A percentile compares a stretch with the other conserved stretches of the same genome.
Conservation (phyloP, 1,140 invertebrate genomes). For the Bathynomus jamesi region DNA sequence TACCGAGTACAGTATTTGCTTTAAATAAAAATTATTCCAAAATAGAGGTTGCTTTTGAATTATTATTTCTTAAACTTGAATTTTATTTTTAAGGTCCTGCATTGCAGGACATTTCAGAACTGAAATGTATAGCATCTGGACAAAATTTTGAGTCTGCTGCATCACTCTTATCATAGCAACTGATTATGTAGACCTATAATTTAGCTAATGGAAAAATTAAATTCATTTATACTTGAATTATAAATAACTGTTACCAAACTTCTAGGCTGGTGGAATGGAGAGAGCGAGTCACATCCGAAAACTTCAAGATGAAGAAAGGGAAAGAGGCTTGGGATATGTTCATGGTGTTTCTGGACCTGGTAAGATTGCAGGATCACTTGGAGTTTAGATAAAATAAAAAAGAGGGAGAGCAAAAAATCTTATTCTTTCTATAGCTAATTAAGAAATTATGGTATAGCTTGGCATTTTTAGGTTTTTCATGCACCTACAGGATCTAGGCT, state of each 20-base stretch:
- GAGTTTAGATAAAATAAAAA: constrained; percentile 1
- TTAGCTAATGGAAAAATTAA: no score
- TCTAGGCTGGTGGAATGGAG: constrained; percentile 31
- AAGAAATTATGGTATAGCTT: not conserved
- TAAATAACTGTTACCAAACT: not conserved
- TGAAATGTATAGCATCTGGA: no score
- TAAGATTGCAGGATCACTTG: constrained; percentile 48
- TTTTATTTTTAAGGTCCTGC: no score
- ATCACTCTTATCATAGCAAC: no score
- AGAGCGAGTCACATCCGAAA: constrained; percentile 51
- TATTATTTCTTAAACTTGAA: no score
- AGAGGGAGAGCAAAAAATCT: not conserved
- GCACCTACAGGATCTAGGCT: not conserved
- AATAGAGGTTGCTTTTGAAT: no score
- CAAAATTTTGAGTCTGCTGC: no score
- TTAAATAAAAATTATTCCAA: no score
- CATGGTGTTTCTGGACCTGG: constrained; percentile 95
- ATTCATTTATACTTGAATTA: no score
- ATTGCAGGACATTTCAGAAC: no score
- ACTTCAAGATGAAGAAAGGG: constrained; percentile 75
- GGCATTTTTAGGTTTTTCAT: not conserved
- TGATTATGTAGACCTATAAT: no score
- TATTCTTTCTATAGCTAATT: not conserved
- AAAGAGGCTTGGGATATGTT: constrained; percentile 87
- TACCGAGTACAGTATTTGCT: no score